Evolutionary conservation across 2,888 invertebrate species (phyloP).

Genomic region (Cetonia aurata): DNA sequence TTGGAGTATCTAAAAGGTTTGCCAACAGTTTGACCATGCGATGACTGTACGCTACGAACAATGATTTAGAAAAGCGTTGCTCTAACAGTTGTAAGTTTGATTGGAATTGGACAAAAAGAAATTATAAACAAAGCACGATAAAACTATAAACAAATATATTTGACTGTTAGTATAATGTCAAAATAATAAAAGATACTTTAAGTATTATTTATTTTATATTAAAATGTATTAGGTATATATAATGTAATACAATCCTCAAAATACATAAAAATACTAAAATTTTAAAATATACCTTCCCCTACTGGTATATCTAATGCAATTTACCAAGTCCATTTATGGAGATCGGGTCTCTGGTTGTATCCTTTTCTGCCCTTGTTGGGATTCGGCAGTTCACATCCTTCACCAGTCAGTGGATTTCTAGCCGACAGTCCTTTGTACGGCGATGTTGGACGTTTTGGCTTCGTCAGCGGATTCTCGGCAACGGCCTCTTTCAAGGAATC

Average conservation of each 20-base stretch:
- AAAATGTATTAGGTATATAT: neutral
- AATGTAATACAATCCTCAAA: neutral
- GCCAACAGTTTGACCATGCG: no score
- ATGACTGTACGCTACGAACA: no score
- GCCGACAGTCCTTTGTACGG: slow-evolving; percentile 34
- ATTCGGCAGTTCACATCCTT: slow-evolving; percentile 49
- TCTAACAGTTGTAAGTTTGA: no score
- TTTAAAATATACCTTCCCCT: slow-evolving; percentile 1
- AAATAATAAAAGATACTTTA: neutral
- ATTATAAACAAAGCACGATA: no score
- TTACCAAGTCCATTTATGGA: slow-evolving; percentile 37
- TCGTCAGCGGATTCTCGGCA: neutral
- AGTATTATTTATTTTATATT: no score
- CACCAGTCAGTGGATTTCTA: slow-evolving; percentile 58
- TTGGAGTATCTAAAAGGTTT: no score
- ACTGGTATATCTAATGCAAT: neutral
- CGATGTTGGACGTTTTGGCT: neutral
- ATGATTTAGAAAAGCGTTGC: no score
- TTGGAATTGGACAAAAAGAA: no score
- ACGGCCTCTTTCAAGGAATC: slow-evolving; percentile 5
- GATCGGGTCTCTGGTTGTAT: slow-evolving; percentile 15
- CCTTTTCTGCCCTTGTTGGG: slow-evolving; percentile 31
- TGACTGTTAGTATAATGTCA: no score
- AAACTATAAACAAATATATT: no score
- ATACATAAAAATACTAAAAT: slow-evolving; percentile 31